These are phyloP conservation scores for Amazona finschi DNA, from an alignment of 2,797 vertebrate genomes.

Conservation along the genomic window DNA sequence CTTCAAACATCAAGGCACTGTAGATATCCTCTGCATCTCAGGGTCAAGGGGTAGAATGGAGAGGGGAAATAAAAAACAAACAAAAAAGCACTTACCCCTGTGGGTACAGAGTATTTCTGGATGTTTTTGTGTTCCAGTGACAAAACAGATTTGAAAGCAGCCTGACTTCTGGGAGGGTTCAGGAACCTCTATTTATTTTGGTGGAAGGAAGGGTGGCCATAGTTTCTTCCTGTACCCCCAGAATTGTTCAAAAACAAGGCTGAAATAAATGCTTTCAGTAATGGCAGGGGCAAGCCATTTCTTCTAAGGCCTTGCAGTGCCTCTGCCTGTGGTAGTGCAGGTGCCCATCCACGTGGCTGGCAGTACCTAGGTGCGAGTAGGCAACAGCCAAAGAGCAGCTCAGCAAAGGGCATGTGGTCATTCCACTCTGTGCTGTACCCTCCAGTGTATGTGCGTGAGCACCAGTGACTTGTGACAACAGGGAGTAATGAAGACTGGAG, in stretches of 20 bases:
- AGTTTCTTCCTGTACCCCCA: background rate
- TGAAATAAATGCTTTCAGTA: background rate
- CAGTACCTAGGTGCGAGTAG: background rate
- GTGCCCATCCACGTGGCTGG: background rate
- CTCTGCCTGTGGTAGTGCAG: fast-evolving
- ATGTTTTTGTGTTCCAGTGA: background rate
- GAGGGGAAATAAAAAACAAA: background rate
- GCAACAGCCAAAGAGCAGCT: background rate
- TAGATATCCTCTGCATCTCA: background rate
- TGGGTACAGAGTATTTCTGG: background rate
- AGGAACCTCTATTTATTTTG: background rate
- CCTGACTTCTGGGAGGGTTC: background rate
- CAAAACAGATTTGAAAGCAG: background rate
- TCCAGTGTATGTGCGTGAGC: fast-evolving
- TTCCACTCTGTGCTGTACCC: fast-evolving
- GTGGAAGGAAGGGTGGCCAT: background rate
- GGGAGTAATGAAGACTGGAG: background rate
- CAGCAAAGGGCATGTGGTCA: background rate
- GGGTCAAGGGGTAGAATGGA: background rate
- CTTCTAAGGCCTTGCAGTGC: background rate
- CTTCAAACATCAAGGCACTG: background rate
- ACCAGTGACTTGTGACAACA: fast-evolving
- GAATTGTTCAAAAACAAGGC: background rate
- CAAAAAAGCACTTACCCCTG: background rate
- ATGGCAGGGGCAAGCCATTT: background rate